These are phyloP conservation scores for Calosoma granatense DNA, from an alignment of 1,140 invertebrate species.

Conservation along the genomic window DNA sequence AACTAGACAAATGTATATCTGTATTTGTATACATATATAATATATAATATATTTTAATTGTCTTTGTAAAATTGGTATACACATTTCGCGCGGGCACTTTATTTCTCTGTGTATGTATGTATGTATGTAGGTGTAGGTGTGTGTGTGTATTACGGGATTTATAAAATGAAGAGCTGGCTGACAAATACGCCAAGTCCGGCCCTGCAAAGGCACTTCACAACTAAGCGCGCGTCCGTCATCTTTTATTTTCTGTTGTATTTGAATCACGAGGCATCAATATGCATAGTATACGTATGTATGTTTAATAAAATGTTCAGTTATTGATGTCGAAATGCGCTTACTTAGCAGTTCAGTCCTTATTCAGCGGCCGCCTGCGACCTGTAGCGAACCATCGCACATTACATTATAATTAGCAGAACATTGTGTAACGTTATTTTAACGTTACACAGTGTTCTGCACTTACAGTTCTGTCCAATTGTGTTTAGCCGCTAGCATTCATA, in stretches of 20 bases:
- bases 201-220: neutral
- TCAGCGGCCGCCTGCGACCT: neutral
- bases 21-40: too few species aligned
- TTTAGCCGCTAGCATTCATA: slow-evolving; percentile 30
- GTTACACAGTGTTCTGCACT: too few species aligned
- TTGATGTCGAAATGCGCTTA: neutral
- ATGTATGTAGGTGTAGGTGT: neutral
- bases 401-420: too few species aligned
- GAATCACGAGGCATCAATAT: too few species aligned
- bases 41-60: too few species aligned
- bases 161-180: neutral
- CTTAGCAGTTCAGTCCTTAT: slow-evolving; percentile 1
- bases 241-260: neutral
- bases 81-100: neutral
- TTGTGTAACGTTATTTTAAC: too few species aligned
- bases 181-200: neutral
- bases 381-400: neutral
- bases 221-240: neutral
- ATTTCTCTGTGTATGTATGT: too few species aligned
- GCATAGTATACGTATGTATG: too few species aligned
- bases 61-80: neutral
- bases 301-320: too few species aligned
- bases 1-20: too few species aligned
- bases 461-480: neutral
- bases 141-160: neutral